Conservation (phyloP, 2,113 vertebrate genomes). For the Microcebus lehilahytsara region DNA sequence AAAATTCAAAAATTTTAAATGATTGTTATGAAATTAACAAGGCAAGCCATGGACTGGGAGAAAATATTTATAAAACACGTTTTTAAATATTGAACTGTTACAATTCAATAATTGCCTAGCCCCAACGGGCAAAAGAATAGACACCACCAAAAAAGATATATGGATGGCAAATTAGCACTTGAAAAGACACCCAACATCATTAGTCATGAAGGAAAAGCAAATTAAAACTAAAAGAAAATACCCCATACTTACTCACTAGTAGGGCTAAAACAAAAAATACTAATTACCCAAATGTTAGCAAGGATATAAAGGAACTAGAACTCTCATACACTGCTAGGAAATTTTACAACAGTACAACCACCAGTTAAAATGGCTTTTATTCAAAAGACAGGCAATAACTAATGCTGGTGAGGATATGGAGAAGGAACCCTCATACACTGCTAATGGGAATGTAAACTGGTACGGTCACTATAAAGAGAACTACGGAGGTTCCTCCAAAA, state of each 20-base stretch:
- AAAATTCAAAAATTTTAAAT: constrained; percentile 7
- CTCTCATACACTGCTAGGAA: background rate
- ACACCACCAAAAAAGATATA: background rate
- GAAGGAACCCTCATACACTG: too few species aligned
- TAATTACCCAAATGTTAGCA: background rate
- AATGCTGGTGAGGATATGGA: too few species aligned
- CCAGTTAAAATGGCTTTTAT: too few species aligned
- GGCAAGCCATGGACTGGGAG: background rate
- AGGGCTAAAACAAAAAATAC: background rate
- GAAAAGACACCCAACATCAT: background rate
- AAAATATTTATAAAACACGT: background rate
- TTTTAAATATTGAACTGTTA: background rate
- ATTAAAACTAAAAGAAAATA: background rate
- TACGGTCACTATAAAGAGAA: too few species aligned
- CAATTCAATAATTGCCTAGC: background rate
- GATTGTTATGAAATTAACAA: background rate
- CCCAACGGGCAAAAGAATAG: background rate
- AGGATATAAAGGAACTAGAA: background rate
- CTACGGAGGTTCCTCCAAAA: too few species aligned
- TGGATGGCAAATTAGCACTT: background rate
- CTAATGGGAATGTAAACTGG: too few species aligned
- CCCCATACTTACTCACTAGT: background rate
- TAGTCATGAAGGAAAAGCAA: background rate
- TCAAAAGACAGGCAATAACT: too few species aligned
- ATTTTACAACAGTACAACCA: background rate